Conservation (phyloP, 2,888 invertebrate genomes). For the Drosophila melanosoma region DNA sequence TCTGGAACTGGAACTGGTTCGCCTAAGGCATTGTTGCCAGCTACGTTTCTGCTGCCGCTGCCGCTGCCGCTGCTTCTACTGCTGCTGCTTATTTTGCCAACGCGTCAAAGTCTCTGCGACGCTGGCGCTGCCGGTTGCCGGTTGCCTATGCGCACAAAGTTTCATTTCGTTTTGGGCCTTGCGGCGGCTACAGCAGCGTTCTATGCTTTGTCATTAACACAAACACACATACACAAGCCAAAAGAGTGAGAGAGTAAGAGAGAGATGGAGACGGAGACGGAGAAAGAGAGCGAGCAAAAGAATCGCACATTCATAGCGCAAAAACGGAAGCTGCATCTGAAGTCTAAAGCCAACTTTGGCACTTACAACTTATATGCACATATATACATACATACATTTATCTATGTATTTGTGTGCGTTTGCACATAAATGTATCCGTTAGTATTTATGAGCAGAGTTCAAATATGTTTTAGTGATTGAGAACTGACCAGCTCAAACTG, state of each 20-base stretch:
- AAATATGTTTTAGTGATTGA: not conserved
- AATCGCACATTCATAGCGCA: conserved; percentile 42
- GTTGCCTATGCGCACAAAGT: conserved; percentile 79
- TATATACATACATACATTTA: not conserved
- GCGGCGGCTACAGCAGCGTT: conserved; percentile 68
- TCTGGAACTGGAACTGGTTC: conserved; percentile 63
- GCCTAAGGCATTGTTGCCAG: conserved; percentile 61
- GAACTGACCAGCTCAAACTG: not conserved
- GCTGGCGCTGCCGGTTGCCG: conserved; percentile 43
- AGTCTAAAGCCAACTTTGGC: conserved; percentile 62
- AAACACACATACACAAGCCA: conserved; percentile 58
- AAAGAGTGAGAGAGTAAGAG: conserved; percentile 14
- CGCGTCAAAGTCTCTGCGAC: conserved; percentile 74
- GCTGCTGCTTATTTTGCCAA: conserved; percentile 65
- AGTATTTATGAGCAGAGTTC: conserved; percentile 18
- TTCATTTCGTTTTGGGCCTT: conserved; percentile 77
- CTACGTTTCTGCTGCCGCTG: conserved; percentile 45
- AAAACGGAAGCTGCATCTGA: conserved; percentile 48
- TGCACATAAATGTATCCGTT: conserved; percentile 19
- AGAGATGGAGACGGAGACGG: conserved; percentile 15
- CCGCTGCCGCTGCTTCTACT: conserved; percentile 40
- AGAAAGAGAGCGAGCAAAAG: conserved; percentile 17
- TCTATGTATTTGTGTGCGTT: not conserved
- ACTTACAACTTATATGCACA: conserved; percentile 44
- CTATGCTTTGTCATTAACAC: conserved; percentile 81